A percentile compares a stretch with the other conserved stretches of the same genome.
Conservation (phyloP, 64 coral and sea anemone genomes). For the Trachythela sp. region DNA sequence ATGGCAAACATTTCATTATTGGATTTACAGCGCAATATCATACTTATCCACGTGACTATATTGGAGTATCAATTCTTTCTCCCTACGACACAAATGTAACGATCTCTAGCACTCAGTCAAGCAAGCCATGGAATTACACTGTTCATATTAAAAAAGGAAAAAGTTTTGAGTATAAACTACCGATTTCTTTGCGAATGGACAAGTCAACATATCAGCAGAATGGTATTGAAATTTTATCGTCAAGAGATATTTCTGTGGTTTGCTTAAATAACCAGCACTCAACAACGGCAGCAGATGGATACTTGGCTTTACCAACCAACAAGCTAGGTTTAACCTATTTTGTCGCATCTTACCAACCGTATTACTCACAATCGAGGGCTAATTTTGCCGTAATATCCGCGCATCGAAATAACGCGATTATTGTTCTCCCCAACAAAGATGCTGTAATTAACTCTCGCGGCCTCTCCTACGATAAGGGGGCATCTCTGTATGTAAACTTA, state of each 20-base stretch:
- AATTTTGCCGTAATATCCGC: background rate
- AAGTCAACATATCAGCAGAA: background rate
- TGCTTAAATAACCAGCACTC: background rate
- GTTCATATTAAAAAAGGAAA: too few relatives aligned
- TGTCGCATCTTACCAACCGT: background rate
- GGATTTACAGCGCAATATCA: too few relatives aligned
- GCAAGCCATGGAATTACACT: too few relatives aligned
- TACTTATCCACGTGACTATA: too few relatives aligned
- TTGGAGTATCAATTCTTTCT: too few relatives aligned
- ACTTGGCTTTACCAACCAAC: background rate
- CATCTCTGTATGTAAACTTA: background rate
- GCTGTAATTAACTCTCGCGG: background rate
- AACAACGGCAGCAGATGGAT: background rate
- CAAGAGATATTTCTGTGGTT: background rate
- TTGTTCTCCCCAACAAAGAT: background rate
- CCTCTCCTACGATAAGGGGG: background rate
- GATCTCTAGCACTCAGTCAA: too few relatives aligned
- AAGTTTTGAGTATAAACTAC: too few relatives aligned
- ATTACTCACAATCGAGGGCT: background rate
- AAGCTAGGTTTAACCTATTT: background rate
- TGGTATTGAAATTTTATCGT: background rate
- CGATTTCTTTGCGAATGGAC: background rate
- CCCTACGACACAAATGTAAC: too few relatives aligned
- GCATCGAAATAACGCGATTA: background rate
- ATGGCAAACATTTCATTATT: background rate